Evolutionary conservation across 2,888 invertebrate genomes (phyloP).

Genomic region (Chymomyza fuscimana): DNA sequence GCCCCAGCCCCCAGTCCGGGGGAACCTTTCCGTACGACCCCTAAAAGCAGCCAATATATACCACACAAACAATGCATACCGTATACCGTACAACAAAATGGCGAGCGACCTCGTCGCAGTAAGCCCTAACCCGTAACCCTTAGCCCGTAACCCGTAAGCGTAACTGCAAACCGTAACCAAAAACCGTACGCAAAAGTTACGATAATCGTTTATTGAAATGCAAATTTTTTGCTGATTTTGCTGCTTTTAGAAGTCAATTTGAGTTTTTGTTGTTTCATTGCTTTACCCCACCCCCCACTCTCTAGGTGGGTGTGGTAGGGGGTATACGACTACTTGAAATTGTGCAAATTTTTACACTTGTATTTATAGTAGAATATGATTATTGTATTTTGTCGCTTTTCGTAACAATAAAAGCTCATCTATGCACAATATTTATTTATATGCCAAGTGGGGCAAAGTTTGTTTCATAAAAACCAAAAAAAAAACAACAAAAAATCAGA

Average conservation of each 20-base stretch:
- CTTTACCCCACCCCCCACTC: not conserved
- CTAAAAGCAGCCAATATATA: conserved; percentile 19
- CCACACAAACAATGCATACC: not conserved
- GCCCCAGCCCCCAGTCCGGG: not conserved
- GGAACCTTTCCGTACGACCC: conserved; percentile 48
- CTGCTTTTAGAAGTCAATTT: conserved; percentile 77
- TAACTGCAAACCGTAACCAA: conserved; percentile 35
- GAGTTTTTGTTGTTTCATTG: conserved; percentile 31
- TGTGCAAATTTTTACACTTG: conserved; percentile 43
- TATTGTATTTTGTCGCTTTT: conserved; percentile 43
- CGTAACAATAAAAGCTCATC: conserved; percentile 50
- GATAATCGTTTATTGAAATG: conserved; percentile 80
- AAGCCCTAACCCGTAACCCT: conserved; percentile 32
- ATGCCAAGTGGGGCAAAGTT: conserved; percentile 14
- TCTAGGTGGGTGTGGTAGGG: not conserved
- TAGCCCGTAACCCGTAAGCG: conserved; percentile 31
- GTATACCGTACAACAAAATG: conserved; percentile 17
- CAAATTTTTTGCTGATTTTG: conserved; percentile 79
- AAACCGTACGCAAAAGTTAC: conserved; percentile 71
- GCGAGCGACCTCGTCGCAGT: not conserved
- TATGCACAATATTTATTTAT: conserved; percentile 59
- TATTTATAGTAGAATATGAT: conserved; percentile 39
- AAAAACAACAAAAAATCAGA: not conserved
- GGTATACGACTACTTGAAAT: not conserved
- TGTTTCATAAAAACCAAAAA: not conserved